These are phyloP conservation scores for Salarias fasciatus DNA, from an alignment of 2,797 vertebrate genomes.

Conservation along the genomic window DNA sequence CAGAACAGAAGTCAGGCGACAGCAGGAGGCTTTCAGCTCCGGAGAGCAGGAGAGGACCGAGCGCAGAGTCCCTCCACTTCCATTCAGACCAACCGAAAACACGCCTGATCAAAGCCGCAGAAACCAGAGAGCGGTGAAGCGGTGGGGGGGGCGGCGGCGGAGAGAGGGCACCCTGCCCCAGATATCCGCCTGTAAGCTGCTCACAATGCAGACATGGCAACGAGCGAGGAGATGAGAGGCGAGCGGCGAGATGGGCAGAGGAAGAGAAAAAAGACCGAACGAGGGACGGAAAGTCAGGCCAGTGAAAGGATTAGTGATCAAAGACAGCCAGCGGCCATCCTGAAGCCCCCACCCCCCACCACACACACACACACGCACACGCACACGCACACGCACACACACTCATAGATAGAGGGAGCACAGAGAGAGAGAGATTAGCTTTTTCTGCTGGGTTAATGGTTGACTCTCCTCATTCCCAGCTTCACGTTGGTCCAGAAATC, in stretches of 20 bases:
- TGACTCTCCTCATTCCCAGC: too few relatives aligned
- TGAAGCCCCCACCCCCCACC: constrained; percentile 29
- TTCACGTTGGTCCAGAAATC: too few relatives aligned
- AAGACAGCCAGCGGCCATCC: constrained; percentile 66
- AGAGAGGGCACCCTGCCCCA: constrained; percentile 61
- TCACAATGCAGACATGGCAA: constrained; percentile 65
- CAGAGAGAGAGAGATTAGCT: too few relatives aligned
- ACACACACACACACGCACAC: too few relatives aligned
- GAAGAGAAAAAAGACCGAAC: constrained; percentile 57
- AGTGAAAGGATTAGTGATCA: constrained; percentile 76
- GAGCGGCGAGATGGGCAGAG: constrained; percentile 56
- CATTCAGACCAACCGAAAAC: too few relatives aligned
- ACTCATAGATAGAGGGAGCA: not conserved
- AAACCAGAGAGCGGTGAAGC: constrained; percentile 32
- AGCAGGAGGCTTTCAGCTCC: too few relatives aligned
- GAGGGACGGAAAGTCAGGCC: constrained; percentile 64
- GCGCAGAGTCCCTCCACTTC: too few relatives aligned
- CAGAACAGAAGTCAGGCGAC: too few relatives aligned
- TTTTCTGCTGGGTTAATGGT: too few relatives aligned
- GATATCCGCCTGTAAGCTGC: constrained; percentile 63
- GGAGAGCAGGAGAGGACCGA: too few relatives aligned
- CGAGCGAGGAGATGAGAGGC: constrained; percentile 49
- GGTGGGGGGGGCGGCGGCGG: constrained; percentile 1
- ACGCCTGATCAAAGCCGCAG: not conserved
- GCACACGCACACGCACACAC: constrained; percentile 10